phyloP scores from a whole-genome alignment of 2,113 vertebrate genomes.

The Ailurus styani region DNA sequence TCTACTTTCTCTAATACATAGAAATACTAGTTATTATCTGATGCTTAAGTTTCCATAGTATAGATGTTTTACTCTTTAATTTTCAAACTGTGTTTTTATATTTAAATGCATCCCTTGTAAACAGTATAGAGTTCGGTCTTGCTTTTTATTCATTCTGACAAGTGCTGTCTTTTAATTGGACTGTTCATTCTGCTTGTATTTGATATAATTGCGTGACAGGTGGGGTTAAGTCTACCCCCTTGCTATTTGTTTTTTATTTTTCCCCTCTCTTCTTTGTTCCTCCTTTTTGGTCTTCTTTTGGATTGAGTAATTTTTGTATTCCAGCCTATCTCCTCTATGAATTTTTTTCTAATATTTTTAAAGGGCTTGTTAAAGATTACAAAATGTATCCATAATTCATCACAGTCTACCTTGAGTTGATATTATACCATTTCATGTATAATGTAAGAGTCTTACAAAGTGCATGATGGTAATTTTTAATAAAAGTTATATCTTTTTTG shows the following conservation, averaged over 20 bases:
- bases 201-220: neutral
- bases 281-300: neutral
- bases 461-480: neutral
- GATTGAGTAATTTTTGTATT: neutral
- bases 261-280: neutral
- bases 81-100: neutral
- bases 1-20: neutral
- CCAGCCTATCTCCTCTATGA: neutral
- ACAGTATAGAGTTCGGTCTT: neutral
- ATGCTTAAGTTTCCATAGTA: neutral
- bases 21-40: neutral
- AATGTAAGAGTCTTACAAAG: neutral
- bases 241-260: neutral
- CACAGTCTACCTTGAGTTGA: neutral
- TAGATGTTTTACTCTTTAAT: neutral
- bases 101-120: neutral
- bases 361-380: neutral
- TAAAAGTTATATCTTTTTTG: neutral
- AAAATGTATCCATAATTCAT: neutral
- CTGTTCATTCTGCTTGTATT: neutral
- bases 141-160: neutral
- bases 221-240: neutral
- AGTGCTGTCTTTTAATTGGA: neutral
- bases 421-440: neutral
- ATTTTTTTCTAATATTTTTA: neutral